Conservation (phyloP, 2,797 vertebrate genomes). For the Ceryle rudis region DNA sequence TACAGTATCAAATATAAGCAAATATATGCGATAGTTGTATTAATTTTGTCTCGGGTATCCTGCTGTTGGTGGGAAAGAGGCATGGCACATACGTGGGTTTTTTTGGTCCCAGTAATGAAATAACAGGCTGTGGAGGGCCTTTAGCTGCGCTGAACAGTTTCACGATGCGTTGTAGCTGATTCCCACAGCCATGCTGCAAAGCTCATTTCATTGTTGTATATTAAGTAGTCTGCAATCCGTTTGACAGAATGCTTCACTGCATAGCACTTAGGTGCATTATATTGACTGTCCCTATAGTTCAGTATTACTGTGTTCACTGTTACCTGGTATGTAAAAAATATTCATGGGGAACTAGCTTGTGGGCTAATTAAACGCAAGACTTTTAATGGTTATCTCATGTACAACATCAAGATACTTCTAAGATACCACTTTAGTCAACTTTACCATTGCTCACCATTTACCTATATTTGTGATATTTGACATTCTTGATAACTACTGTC, state of each 20-base stretch:
- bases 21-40: background rate
- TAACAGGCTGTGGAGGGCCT: background rate
- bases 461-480: slow-evolving; percentile 21
- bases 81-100: background rate
- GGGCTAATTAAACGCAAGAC: background rate
- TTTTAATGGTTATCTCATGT: background rate
- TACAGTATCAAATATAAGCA: background rate
- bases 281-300: background rate
- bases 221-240: background rate
- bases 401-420: background rate
- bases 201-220: background rate
- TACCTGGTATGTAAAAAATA: background rate
- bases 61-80: background rate
- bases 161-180: background rate
- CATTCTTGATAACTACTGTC: slow-evolving; percentile 13
- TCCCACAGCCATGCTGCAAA: background rate
- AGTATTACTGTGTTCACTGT: background rate
- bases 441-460: background rate
- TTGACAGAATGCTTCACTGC: background rate
- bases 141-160: background rate
- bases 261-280: background rate
- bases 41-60: background rate
- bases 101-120: background rate
- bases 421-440: background rate
- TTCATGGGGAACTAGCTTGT: background rate